These are phyloP conservation scores for Drosophila nigritarsus DNA, from an alignment of 2,888 invertebrate genomes.

Conservation along the genomic window DNA sequence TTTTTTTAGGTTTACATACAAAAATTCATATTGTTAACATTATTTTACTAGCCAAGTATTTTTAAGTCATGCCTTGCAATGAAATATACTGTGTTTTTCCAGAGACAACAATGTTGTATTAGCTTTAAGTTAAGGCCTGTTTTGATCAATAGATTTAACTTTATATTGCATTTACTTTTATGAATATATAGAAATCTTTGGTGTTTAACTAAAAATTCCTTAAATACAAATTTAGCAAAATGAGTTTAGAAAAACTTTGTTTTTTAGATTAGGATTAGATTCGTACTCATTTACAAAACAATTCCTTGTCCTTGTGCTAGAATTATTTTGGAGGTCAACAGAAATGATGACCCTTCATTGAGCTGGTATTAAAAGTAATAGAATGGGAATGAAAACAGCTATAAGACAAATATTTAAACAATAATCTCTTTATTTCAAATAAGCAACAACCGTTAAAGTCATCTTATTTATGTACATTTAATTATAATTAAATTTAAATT, in stretches of 20 bases:
- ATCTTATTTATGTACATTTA: slow-evolving; percentile 28
- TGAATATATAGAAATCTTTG: background rate
- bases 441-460: slow-evolving; percentile 1
- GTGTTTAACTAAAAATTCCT: background rate
- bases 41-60: background rate
- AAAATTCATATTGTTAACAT: background rate
- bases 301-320: background rate
- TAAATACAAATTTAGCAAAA: background rate
- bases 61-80: background rate
- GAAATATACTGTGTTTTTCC: background rate
- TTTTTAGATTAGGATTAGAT: background rate
- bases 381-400: background rate
- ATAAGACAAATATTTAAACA: background rate
- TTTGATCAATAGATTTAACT: background rate
- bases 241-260: background rate
- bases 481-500: slow-evolving; percentile 34
- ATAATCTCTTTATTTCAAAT: slow-evolving; percentile 3
- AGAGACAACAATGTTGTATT: background rate
- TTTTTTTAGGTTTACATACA: background rate
- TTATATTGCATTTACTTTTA: background rate
- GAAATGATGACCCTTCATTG: background rate
- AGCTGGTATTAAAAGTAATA: background rate
- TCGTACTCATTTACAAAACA: background rate
- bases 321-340: background rate
- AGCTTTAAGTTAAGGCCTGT: background rate